phyloP scores from a whole-genome alignment of 1,140 invertebrate genomes.

The Lepidurus packardi region DNA sequence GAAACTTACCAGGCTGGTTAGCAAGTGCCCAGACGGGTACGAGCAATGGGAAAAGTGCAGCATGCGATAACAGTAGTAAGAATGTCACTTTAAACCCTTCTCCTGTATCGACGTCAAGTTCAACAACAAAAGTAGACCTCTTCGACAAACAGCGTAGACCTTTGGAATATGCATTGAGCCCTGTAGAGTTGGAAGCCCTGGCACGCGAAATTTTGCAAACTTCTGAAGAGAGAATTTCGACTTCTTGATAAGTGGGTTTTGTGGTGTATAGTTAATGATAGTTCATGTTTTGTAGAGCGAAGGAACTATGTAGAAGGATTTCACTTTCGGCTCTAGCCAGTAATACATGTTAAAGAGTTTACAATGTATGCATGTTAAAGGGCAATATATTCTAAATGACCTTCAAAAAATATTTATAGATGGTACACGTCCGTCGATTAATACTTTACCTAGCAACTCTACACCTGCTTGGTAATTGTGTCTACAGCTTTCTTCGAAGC shows the following conservation, averaged over 20 bases:
- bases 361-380: too few species aligned
- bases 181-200: slow-evolving; percentile 28
- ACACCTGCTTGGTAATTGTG: not conserved
- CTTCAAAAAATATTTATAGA: too few species aligned
- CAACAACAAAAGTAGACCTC: not conserved
- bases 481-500: not conserved
- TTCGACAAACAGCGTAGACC: not conserved
- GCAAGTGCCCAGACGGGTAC: slow-evolving; percentile 33
- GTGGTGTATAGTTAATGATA: not conserved
- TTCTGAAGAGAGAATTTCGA: not conserved
- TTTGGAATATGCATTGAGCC: slow-evolving; percentile 34
- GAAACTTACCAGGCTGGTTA: slow-evolving; percentile 33
- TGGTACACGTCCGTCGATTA: too few species aligned
- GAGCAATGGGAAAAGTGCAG: slow-evolving; percentile 33
- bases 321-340: too few species aligned
- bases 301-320: too few species aligned
- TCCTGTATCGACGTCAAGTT: not conserved
- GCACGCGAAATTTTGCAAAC: slow-evolving; percentile 29
- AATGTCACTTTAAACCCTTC: slow-evolving; percentile 37
- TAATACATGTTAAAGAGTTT: too few species aligned
- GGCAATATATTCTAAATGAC: too few species aligned
- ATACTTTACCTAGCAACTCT: too few species aligned
- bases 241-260: not conserved
- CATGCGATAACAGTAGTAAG: slow-evolving; percentile 39
- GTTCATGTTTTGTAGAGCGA: too few species aligned